Evolutionary conservation across 2,888 invertebrate species (phyloP), one percentile per base, ranked within the genome.

Genomic region (Clostera curtula): DNA sequence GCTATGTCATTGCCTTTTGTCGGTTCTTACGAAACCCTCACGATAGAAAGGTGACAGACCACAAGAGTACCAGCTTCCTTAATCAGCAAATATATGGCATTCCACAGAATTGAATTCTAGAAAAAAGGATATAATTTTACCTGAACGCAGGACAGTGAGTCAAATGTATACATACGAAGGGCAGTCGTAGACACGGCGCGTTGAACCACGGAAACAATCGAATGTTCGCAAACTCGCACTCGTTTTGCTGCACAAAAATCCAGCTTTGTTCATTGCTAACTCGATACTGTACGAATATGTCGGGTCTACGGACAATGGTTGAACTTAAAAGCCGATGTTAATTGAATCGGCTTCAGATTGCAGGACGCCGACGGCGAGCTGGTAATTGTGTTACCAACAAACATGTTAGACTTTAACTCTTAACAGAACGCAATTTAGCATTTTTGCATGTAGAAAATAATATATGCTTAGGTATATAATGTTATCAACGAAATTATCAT

Each of bases 331-430:
- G 73, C 66, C 69, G 67, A 70, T 73, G 75, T 65, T 79, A 76
- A 79, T 79, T 76, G 70, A 77, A 77, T 79, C 66, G 67, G 69
- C 65, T 68, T 67, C 75, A 70, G 79, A 80, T 79, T 76, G 76
- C 77, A 65, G 69, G 65, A 66, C 53, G 65, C 58, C 48, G 55
- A 51, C 65, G 52, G 59, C 53, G 60, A 60, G 48, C 52, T 50
- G 50, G 70, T 75, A 74, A 79, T 73, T 72, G 72, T 58, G 67
- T 76, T 76, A 77, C 62, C 49, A 56, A 56, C 73, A 74, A 74
- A 71, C 70, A 64, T 62, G 68, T 56, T 55, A 43, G 48, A 39
- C 57, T 55, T 57, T 51, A 53, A 46, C 50, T 53, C 50, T 56
- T 63, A 60, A 57, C 56, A 47, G 56, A 41, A 52, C 40, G 56